Conservation (phyloP, 53 echinoderm and acorn worm species). For the Crossaster papposus region DNA sequence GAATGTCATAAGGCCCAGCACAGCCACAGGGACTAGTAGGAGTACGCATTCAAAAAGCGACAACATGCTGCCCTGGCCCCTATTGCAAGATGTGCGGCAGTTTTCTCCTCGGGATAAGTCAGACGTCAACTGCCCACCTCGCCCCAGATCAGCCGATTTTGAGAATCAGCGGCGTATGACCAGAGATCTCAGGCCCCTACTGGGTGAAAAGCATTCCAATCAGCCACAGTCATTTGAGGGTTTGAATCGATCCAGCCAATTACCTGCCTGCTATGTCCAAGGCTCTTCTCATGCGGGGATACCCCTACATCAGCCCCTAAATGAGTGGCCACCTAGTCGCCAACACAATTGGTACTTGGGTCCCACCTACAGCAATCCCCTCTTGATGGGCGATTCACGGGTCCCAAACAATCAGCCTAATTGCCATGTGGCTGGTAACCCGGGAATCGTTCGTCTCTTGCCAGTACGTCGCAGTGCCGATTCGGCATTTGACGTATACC, state of each 20-base stretch:
- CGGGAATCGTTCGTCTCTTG: constrained; percentile 11
- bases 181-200: neutral
- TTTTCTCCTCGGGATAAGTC: neutral
- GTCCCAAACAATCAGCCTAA: neutral
- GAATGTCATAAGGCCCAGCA: neutral
- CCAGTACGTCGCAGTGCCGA: constrained; percentile 6
- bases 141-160: constrained; percentile 13
- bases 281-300: neutral
- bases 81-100: neutral
- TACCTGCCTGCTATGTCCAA: neutral
- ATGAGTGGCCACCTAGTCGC: neutral
- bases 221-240: constrained; percentile 17
- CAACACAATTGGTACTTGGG: neutral
- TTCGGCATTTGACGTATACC: constrained; percentile 12
- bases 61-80: neutral
- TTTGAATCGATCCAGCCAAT: neutral
- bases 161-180: constrained; percentile 4
- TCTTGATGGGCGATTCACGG: neutral
- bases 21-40: neutral
- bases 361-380: neutral
- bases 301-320: neutral
- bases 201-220: neutral
- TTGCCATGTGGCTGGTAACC: constrained; percentile 2
- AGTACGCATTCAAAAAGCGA: neutral
- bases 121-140: neutral